Conservation (phyloP, 2,888 invertebrate species). For the Hylaea fasciaria region DNA sequence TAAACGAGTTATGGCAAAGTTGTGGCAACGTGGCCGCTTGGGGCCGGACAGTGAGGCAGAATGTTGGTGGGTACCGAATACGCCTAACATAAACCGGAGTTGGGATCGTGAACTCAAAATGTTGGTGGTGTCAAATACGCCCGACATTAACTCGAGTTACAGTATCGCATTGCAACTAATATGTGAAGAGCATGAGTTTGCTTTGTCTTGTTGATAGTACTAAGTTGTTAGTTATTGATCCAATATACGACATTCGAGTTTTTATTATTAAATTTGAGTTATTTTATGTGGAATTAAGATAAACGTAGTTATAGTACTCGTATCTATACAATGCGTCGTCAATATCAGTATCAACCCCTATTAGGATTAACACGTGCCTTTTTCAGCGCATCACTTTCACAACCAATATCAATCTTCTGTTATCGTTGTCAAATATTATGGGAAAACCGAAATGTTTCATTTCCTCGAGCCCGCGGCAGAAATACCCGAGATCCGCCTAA, state of each 20-base stretch:
- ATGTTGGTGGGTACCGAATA: conserved; percentile 46
- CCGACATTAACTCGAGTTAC: conserved; percentile 10
- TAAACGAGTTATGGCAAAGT: conserved; percentile 77
- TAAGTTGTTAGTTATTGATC: no score
- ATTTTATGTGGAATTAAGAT: no score
- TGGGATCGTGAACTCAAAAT: conserved; percentile 36
- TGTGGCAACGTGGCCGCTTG: conserved; percentile 60
- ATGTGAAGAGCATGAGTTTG: no score
- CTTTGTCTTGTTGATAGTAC: no score
- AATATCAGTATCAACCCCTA: conserved; percentile 4
- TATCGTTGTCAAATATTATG: conserved; percentile 44
- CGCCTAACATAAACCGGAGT: conserved; percentile 43
- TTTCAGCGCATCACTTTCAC: conserved; percentile 24
- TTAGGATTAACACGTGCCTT: conserved; percentile 8
- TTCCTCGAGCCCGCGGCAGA: conserved; percentile 51
- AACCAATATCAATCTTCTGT: conserved; percentile 34
- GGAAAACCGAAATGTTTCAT: conserved; percentile 44
- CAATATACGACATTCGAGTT: no score
- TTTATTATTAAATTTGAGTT: no score
- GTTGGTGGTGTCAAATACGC: conserved; percentile 16
- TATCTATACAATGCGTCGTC: conserved; percentile 1
- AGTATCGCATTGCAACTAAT: no score
- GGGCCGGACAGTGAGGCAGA: conserved; percentile 55
- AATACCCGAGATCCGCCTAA: conserved; percentile 55
- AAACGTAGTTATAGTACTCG: no score